Base-by-base conservation (phyloP, 2,888 invertebrate genomes). In the Phyllotreta cruciferae region DNA sequence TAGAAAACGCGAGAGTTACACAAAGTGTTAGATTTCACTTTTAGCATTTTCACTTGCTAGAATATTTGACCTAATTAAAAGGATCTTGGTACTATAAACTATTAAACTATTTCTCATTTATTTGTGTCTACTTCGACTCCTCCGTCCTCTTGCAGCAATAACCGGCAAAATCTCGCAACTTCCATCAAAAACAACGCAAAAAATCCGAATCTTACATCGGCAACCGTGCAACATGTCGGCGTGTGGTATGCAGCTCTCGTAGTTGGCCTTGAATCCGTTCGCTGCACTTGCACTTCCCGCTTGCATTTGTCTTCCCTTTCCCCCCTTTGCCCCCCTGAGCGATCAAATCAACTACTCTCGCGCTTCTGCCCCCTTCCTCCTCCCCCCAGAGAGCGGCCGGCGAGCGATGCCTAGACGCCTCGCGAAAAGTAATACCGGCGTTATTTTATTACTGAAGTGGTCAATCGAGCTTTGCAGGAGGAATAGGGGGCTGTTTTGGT, bases 261-360 rank as follows among this genome's bases (percentile, higher is more conserved):
- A 52, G 60, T 60, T 75, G 78, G 75, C 81, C 81, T 81, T 81
- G 81, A 79, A 81, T 79, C 75, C 79, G 81, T 81, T 80, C 81
- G 80, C 80, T 81, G 81, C 81, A 81, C 81, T 81, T 81, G 81
- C 80, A 80, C 80, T 80, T 80, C 81, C 79, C 78, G 76, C 78
- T 76, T 74, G 71, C 69, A 63, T 66, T 66, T 66, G 62, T 63
- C 62, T 53, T 53, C 66, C 66, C 55, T 63, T 60, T 67, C 68
- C 49, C 63, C 71, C 60, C 67, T 66, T 66, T 65, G 66, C 67
- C 50, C 58, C 66, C 69, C 14, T n/a, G 9, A 4, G 36, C 52
- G 52, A 52, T 37, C 38, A 49, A 49, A 49, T 49, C 49, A 49
- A 49, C 49, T 49, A 41, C 41, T 41, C 49, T 49, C 61, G 39